phyloP scores from a whole-genome alignment of 1,140 invertebrate species.

The Lepidostoma basale region DNA sequence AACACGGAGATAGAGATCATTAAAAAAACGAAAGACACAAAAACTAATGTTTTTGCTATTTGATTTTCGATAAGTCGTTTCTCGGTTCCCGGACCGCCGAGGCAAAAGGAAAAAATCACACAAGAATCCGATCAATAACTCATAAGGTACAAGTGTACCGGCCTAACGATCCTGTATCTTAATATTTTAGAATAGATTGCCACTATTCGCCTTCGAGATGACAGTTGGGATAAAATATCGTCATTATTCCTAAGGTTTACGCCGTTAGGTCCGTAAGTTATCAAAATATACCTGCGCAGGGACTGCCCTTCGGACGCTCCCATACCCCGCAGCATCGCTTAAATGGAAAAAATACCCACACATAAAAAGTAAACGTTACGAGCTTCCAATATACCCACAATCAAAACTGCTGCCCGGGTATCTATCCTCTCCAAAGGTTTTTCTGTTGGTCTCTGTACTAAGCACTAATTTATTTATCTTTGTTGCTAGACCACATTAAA shows the following conservation, averaged over 20 bases:
- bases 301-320: neutral
- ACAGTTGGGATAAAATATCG: conserved; percentile 46
- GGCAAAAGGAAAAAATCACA: conserved; percentile 21
- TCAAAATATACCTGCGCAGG: conserved; percentile 30
- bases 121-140: conserved; percentile 35
- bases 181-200: conserved; percentile 46
- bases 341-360: conserved; percentile 31
- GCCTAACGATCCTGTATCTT: conserved; percentile 42
- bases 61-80: conserved; percentile 11
- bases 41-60: conserved; percentile 3
- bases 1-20: conserved; percentile 2
- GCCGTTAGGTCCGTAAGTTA: conserved; percentile 38
- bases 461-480: too few species aligned
- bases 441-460: too few species aligned
- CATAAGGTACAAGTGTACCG: conserved; percentile 31
- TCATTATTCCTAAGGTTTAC: conserved; percentile 38
- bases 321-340: conserved; percentile 15
- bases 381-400: conserved; percentile 14
- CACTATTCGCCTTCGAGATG: conserved; percentile 40
- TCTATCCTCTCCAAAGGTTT: too few species aligned
- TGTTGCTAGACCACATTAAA: too few species aligned
- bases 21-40: neutral
- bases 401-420: neutral
- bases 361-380: conserved; percentile 23
- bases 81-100: neutral